Evolutionary conservation across 2,888 invertebrate species (phyloP).

Genomic region (Dione juno): DNA sequence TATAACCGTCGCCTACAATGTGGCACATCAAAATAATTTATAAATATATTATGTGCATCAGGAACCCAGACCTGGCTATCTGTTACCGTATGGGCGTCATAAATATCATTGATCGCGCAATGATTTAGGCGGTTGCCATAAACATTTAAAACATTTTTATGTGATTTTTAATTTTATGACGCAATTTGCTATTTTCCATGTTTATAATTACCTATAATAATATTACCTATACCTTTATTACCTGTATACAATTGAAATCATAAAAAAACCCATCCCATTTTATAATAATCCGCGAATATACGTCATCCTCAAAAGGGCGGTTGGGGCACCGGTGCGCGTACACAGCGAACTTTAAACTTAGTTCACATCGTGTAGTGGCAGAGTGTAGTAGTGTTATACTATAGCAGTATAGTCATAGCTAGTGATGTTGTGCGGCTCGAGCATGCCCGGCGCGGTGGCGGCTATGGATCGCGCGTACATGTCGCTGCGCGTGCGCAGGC

Average conservation of each 20-base stretch:
- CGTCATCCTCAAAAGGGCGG: constrained; percentile 12
- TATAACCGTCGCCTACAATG: not conserved
- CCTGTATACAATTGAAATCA: not conserved
- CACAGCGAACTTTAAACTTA: constrained; percentile 14
- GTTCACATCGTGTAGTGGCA: constrained; percentile 30
- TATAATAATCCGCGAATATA: constrained; percentile 7
- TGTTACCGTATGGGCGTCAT: not conserved
- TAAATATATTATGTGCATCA: not conserved
- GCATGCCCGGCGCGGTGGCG: constrained; percentile 66
- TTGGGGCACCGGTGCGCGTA: not conserved
- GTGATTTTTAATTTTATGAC: not conserved
- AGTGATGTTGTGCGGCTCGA: constrained; percentile 60
- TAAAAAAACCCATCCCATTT: not conserved
- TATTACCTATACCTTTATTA: not conserved
- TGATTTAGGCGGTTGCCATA: not conserved
- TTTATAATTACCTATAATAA: too few relatives aligned
- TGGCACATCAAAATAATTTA: not conserved
- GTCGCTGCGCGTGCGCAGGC: constrained; percentile 80
- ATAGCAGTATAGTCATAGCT: constrained; percentile 52
- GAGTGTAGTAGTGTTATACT: constrained; percentile 45
- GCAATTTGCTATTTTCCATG: not conserved
- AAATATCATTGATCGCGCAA: constrained; percentile 15
- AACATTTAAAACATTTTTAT: not conserved
- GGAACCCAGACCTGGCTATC: not conserved
- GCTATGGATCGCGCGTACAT: constrained; percentile 82